Evolutionary conservation across 2,888 invertebrate genomes (phyloP), one percentile per base, ranked within the genome.

Genomic region (Malacosoma neustria): DNA sequence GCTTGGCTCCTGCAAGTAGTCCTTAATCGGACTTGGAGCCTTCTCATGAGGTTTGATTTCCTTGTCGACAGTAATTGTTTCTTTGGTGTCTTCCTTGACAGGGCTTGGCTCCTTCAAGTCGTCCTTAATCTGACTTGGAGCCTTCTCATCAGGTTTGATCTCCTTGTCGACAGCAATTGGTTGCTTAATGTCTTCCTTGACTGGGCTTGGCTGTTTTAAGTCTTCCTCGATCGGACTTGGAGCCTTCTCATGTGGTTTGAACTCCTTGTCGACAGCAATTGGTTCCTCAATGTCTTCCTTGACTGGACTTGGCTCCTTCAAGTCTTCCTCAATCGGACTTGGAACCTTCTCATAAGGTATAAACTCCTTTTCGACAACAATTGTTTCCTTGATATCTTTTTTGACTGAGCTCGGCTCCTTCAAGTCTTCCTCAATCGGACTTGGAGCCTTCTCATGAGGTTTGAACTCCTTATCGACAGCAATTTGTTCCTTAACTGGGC

Each of bases 191-290:
- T 41, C 38, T 5, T 2, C 11, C 12, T 34, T 14, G 2, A 39
- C 14, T 12, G 40, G 39, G 13, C 35, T 38, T 4, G 35, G 33
- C 5, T 12, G 15, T 22, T 52, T 53, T 6, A 14, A 1, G 2
- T 13, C 15, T 9, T 12, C 11, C 2, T 11, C 11, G 7, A 30
- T 4, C 1, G 37, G 40, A 14, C 42, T 49, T 3, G 39, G 37
- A 3, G 13, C 32, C 14, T 51, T 55, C 1, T 51, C 45, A 3
- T 44, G 40, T 1, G 11, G 3, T 15, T 4, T 12, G 6, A 7
- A 11, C 6, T 35, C 32, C n/a, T 14, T 11, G 1, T 2, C 29
- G 13, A 13, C 3, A 1, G 7, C 3, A 4, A 14, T 29, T 15
- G 22, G 7, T 3, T n/a, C 29, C 22, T 22, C 7, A 1, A 3